Conservation (phyloP, 2,888 invertebrate species). For the Anoplius nigerrimus region DNA sequence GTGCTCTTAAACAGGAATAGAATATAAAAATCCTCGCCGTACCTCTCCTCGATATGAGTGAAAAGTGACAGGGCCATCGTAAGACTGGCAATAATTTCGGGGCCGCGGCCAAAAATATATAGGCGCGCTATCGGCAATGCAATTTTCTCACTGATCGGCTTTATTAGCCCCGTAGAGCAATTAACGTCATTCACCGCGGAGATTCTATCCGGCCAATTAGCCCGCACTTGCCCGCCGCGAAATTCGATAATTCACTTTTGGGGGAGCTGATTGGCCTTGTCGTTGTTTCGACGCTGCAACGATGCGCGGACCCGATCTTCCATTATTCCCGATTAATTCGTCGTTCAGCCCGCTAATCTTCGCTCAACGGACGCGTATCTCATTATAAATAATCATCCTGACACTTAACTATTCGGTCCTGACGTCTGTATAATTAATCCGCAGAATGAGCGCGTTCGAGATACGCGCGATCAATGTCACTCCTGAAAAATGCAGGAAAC, state of each 20-base stretch:
- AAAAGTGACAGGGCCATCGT: no score
- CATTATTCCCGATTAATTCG: slow-evolving; percentile 25
- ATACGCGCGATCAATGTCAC: background rate
- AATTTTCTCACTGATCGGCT: slow-evolving; percentile 13
- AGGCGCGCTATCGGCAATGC: slow-evolving; percentile 15
- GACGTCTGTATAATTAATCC: background rate
- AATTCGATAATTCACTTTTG: slow-evolving; percentile 39
- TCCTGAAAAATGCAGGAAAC: no score
- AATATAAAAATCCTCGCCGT: no score
- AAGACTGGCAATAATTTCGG: no score
- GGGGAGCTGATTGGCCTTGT: slow-evolving; percentile 41
- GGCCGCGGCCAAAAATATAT: background rate
- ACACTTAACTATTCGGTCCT: background rate
- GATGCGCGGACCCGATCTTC: slow-evolving; percentile 29
- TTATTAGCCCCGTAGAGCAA: slow-evolving; percentile 34
- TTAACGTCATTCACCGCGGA: slow-evolving; percentile 36
- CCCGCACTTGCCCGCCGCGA: slow-evolving; percentile 27
- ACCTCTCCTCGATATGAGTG: no score
- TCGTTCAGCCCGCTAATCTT: slow-evolving; percentile 5
- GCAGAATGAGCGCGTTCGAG: background rate
- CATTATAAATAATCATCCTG: background rate
- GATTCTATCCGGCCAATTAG: slow-evolving; percentile 39
- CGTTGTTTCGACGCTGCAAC: slow-evolving; percentile 24
- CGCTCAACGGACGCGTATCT: background rate
- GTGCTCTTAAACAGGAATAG: no score